Evolutionary conservation across 64 coral and sea anemone species (phyloP).

Genomic region (Anthopleura sola): DNA sequence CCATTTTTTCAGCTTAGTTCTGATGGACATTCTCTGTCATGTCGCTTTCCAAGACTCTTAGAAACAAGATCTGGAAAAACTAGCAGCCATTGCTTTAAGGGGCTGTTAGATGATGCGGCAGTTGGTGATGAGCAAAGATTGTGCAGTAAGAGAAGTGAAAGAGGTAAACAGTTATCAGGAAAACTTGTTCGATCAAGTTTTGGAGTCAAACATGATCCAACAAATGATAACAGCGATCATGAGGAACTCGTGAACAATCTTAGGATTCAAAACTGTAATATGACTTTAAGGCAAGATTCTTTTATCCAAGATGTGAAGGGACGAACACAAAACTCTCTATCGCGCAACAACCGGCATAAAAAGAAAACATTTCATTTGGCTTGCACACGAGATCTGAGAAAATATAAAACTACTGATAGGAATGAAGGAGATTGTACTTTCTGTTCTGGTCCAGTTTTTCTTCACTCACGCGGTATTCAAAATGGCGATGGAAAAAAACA

Average conservation of each 20-base stretch:
- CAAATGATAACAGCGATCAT: not conserved
- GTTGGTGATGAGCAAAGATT: not conserved
- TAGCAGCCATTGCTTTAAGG: not conserved
- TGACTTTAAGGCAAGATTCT: not conserved
- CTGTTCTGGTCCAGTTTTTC: not conserved
- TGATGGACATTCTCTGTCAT: not conserved
- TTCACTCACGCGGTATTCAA: not conserved
- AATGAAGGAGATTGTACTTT: not conserved
- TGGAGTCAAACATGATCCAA: not conserved
- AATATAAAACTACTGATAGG: not conserved
- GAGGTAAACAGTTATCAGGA: not conserved
- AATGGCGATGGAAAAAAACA: not conserved
- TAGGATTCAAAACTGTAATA: not conserved
- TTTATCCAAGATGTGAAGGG: not conserved
- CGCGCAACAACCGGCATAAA: not conserved
- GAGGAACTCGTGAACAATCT: not conserved
- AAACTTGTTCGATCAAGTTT: not conserved
- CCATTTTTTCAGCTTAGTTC: slow-evolving; percentile 17
- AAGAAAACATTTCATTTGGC: slow-evolving; percentile 21
- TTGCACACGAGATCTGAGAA: not conserved
- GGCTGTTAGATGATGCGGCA: not conserved
- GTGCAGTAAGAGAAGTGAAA: not conserved
- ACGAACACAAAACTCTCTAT: not conserved
- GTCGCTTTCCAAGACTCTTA: not conserved
- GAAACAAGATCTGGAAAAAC: not conserved